Evolutionary conservation across 2,888 invertebrate species (phyloP), one percentile per base, ranked within the genome.

Genomic region (Melolontha melolontha): DNA sequence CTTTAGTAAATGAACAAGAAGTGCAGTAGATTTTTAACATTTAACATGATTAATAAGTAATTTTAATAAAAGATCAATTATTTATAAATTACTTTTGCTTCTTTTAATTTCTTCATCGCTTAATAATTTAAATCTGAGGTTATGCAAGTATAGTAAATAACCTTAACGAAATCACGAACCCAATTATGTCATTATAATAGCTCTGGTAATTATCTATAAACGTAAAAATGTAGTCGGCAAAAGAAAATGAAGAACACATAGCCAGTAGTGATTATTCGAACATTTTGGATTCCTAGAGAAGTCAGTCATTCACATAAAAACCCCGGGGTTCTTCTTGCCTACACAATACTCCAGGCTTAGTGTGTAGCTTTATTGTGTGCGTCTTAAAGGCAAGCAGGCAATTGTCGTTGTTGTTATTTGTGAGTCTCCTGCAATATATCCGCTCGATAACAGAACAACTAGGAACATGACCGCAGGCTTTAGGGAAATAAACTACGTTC

Each of bases 391-490:
- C 10, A 34, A 34, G 34, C 34, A 34, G 39, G 47, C 59, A 62
- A 34, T 44, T 47, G 34, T 62, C 11, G 59, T 39, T 14, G 47
- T 17, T 14, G 59, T 62, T 47, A 62, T 62, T 62, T 62, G 59
- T 47, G 59, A 49, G 59, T 62, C 47, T 62, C 59, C 59, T 62
- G 59, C 49, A 39, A 49, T 47, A 34, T 49, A 47, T 34, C 59
- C 47, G 47, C 59, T 47, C 59, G 47, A 39, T 62, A 62, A 62
- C 59, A 47, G 59, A 62, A 62, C 34, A 62, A 47, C 29, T 47
- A 44, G 59, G 59, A 62, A 62, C 47, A 62, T 62, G 27, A 62
- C 59, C 59, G 49, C 59, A 34, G 47, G 59, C 47, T 62, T 62
- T 62, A 49, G 59, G 59, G 59, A 62, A 62, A 62, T 62, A 62